Evolutionary conservation across 2,113 vertebrate species (phyloP), one percentile per base, ranked within the genome.

Genomic region (Tricholaema leucomelas): DNA sequence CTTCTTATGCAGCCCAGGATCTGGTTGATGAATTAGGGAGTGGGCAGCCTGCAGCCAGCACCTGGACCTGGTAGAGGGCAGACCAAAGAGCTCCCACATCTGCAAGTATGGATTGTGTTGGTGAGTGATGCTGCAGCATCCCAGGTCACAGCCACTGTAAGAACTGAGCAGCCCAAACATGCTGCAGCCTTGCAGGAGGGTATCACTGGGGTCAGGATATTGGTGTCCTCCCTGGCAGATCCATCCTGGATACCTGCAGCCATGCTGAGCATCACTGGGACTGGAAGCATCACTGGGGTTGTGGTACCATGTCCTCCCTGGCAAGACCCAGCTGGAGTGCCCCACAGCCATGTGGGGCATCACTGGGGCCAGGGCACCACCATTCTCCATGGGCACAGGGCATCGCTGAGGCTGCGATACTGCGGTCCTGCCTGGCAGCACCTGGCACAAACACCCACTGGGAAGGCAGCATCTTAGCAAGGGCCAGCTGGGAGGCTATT

Each of bases 21-120:
- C n/a, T n/a, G n/a, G n/a, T n/a, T n/a, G n/a, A n/a, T n/a, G 27
- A 75, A 38, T 24, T 2, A 12, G 30, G 50, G 6, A n/a, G n/a
- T 0, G 8, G 27, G 27, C 30, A 87, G 19, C 50, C 40, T 7
- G 2, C 12, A 6, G 60, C 5, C 11, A 2, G 67, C 3, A 4
- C 35, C 82, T 48, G 54, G n/a, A 58, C 6, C 58, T 46, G 1
- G 1, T 5, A 0, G 8, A 2, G 14, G 8, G 12, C 0, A 27
- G 42, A 21, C 28, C 12, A 2, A 69, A 56, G 72, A 87, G 66
- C 2, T 10, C 12, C 6, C 2, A 2, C 30, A 59, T 73, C 69
- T 5, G 67, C n/a, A 19, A 28, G 52, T 44, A 33, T 3, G 50
- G 33, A 42, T 67, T 9, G 54, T 10, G 5, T 3, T 10, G 69